Evolutionary conservation across 2,797 vertebrate genomes (phyloP).

Genomic region (Cyclura pinguis): DNA sequence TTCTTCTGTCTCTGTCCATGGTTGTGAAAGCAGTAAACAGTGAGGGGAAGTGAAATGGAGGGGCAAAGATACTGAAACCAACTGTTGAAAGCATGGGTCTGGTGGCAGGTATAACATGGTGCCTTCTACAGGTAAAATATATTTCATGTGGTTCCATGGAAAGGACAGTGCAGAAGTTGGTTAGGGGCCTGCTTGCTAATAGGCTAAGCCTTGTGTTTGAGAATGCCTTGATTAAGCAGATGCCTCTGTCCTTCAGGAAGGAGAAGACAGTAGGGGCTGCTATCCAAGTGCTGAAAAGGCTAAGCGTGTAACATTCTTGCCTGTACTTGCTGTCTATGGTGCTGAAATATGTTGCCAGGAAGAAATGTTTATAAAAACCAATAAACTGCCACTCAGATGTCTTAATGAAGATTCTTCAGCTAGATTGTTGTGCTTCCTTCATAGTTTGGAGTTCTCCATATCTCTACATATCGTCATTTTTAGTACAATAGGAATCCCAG

Average conservation of each 20-base stretch:
- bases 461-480: conserved; percentile 1
- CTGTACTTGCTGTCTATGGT: conserved; percentile 29
- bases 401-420: neutral
- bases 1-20: neutral
- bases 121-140: no score
- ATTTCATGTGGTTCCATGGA: neutral
- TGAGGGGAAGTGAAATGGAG: neutral
- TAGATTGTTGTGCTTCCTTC: conserved; percentile 50
- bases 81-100: neutral
- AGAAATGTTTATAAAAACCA: neutral
- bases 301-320: neutral
- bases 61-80: neutral
- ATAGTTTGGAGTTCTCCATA: conserved; percentile 6
- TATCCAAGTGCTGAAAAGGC: conserved; percentile 40
- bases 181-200: neutral
- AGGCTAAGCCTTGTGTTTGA: neutral
- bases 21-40: neutral
- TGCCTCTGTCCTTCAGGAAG: neutral
- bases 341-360: conserved; percentile 1
- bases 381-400: neutral
- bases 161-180: neutral
- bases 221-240: neutral
- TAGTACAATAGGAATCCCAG: conserved; percentile 12
- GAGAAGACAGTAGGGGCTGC: neutral
- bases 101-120: neutral